Conservation (phyloP, 2,888 invertebrate genomes). For the Cephus spinipes region DNA sequence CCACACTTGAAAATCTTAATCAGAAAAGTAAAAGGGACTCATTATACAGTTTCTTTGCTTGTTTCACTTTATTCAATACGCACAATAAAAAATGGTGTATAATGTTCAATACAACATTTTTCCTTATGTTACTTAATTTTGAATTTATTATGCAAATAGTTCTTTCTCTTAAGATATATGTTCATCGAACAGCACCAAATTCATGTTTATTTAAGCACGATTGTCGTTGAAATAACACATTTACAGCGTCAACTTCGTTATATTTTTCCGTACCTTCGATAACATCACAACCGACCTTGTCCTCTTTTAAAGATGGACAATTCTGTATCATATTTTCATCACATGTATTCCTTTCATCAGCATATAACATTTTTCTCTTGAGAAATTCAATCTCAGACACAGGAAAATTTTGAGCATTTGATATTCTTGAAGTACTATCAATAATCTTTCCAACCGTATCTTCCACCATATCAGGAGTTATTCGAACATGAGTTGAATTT, state of each 20-base stretch:
- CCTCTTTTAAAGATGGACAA: not conserved
- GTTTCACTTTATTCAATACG: not conserved
- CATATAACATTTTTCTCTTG: slow-evolving; percentile 11
- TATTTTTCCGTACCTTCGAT: slow-evolving; percentile 11
- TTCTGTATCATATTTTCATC: slow-evolving; percentile 1
- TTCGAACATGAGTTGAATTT: slow-evolving; percentile 16
- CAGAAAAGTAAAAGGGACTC: slow-evolving; percentile 11
- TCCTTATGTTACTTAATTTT: not conserved
- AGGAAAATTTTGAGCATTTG: slow-evolving; percentile 12
- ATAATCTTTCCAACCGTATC: slow-evolving; percentile 18
- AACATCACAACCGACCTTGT: slow-evolving; percentile 2
- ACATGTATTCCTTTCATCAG: not conserved
- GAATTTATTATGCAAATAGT: not conserved
- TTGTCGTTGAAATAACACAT: slow-evolving; percentile 15
- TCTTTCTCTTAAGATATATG: not conserved
- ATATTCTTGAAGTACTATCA: not conserved
- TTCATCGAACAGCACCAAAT: not conserved
- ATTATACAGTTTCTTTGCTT: slow-evolving; percentile 3
- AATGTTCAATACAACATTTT: not conserved
- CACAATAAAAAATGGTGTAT: not conserved
- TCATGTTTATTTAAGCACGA: not conserved
- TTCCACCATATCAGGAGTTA: slow-evolving; percentile 13
- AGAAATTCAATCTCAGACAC: slow-evolving; percentile 9
- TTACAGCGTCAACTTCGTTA: slow-evolving; percentile 6
- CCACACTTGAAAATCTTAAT: slow-evolving; percentile 3